phyloP scores from a whole-genome alignment of 1,140 invertebrate species.

The Zaprionus kolodkinae region DNA sequence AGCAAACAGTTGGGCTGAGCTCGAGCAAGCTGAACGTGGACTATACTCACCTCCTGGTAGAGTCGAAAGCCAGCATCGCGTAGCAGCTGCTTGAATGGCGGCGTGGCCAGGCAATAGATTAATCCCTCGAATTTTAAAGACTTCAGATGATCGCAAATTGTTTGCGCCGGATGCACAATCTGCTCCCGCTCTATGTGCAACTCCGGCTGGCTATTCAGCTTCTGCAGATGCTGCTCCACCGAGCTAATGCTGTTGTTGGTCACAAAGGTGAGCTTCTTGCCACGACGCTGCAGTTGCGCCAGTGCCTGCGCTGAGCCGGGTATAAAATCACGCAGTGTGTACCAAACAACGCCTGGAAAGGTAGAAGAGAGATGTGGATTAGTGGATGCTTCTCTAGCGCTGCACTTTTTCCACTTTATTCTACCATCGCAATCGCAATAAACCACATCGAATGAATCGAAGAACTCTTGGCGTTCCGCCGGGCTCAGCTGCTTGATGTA shows the following conservation, averaged over 20 bases:
- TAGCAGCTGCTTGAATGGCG: conserved; percentile 68
- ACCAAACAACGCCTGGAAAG: conserved; percentile 88
- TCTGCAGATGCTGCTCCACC: conserved; percentile 78
- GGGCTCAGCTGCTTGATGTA: conserved; percentile 54
- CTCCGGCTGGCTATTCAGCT: conserved; percentile 44
- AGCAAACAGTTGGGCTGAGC: background rate
- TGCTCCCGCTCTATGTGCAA: conserved; percentile 57
- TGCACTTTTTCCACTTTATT: background rate
- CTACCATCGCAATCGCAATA: conserved; percentile 85
- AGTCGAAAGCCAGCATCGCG: conserved; percentile 82
- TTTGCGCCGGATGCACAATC: conserved; percentile 83
- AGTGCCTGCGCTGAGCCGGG: conserved; percentile 86
- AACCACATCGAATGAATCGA: conserved; percentile 84
- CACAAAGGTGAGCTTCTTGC: conserved; percentile 89
- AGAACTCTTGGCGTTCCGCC: conserved; percentile 71
- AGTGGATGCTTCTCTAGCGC: background rate
- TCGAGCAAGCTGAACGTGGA: background rate
- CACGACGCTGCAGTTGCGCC: conserved; percentile 85
- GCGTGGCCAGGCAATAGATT: conserved; percentile 83
- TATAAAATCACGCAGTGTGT: conserved; percentile 81
- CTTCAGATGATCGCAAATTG: conserved; percentile 84
- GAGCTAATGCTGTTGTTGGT: conserved; percentile 89
- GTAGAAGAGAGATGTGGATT: background rate
- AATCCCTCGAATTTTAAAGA: conserved; percentile 84
- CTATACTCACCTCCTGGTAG: conserved; percentile 83